phyloP scores from a whole-genome alignment of 2,888 invertebrate species.

The Ophion ventricosus region DNA sequence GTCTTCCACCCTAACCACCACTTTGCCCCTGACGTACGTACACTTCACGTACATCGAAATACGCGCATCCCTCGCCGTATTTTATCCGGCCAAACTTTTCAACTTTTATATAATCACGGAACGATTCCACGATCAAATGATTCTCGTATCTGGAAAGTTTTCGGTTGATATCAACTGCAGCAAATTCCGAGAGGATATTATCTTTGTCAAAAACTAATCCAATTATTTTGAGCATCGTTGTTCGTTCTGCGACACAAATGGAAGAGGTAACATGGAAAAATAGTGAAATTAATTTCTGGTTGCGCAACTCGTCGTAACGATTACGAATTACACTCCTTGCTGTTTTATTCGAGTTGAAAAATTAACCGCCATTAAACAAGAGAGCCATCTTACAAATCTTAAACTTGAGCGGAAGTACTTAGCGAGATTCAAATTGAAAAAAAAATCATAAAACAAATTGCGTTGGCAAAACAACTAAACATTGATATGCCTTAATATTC shows the following conservation, averaged over 20 bases:
- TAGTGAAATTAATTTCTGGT: too few relatives aligned
- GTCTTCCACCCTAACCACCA: slow-evolving; percentile 12
- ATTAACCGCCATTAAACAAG: too few relatives aligned
- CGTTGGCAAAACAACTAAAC: too few relatives aligned
- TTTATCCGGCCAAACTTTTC: slow-evolving; percentile 46
- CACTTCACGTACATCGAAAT: slow-evolving; percentile 37
- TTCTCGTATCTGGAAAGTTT: slow-evolving; percentile 17
- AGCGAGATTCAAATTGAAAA: too few relatives aligned
- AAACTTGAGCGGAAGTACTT: too few relatives aligned
- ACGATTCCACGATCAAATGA: slow-evolving; percentile 46
- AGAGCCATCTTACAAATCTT: too few relatives aligned
- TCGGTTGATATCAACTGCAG: background rate
- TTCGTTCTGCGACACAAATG: background rate
- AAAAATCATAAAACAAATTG: too few relatives aligned
- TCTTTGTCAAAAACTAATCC: background rate
- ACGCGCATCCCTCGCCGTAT: slow-evolving; percentile 5
- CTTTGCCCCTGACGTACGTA: background rate
- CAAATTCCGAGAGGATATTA: background rate
- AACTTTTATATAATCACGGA: slow-evolving; percentile 56
- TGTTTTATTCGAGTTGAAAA: background rate
- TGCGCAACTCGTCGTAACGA: too few relatives aligned
- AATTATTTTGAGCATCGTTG: background rate
- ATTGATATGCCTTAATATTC: too few relatives aligned
- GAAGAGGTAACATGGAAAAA: background rate
- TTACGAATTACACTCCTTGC: background rate